Evolutionary conservation across 2,888 invertebrate species (phyloP).

Genomic region (Ichneumoninae sp.): DNA sequence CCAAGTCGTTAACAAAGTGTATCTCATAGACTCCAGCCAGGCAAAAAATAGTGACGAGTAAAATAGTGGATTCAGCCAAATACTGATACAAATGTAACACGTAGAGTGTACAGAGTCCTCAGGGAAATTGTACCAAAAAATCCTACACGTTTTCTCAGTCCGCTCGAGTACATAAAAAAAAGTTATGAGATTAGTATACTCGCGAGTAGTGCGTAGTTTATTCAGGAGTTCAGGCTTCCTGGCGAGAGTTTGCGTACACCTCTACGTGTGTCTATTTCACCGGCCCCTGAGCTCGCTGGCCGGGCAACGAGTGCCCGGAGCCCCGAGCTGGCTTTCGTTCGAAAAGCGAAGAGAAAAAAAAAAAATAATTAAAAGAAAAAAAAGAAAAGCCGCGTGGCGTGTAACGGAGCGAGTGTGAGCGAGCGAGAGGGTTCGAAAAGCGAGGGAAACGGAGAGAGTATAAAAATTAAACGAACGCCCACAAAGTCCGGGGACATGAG

Average conservation of each 20-base stretch:
- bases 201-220: slow-evolving; percentile 44
- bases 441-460: slow-evolving; percentile 26
- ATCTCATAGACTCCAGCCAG: no score
- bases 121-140: no score
- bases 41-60: background rate
- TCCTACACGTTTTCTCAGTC: background rate
- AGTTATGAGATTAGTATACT: slow-evolving; percentile 42
- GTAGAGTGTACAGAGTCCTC: no score
- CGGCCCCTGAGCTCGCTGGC: slow-evolving; percentile 3
- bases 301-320: slow-evolving; percentile 44
- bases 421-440: slow-evolving; percentile 9
- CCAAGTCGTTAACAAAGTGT: no score
- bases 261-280: slow-evolving; percentile 4
- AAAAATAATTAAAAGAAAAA: background rate
- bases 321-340: slow-evolving; percentile 35
- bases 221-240: slow-evolving; percentile 38
- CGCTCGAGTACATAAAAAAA: slow-evolving; percentile 1
- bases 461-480: slow-evolving; percentile 61
- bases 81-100: background rate
- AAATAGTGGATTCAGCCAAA: background rate
- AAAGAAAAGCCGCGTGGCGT: slow-evolving; percentile 34
- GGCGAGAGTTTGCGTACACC: slow-evolving; percentile 13
- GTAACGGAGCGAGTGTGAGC: slow-evolving; percentile 27
- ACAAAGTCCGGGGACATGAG: slow-evolving; percentile 42
- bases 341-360: slow-evolving; percentile 49